phyloP scores from a whole-genome alignment of 2,797 vertebrate genomes.

The Odontamblyopus lacepedii region DNA sequence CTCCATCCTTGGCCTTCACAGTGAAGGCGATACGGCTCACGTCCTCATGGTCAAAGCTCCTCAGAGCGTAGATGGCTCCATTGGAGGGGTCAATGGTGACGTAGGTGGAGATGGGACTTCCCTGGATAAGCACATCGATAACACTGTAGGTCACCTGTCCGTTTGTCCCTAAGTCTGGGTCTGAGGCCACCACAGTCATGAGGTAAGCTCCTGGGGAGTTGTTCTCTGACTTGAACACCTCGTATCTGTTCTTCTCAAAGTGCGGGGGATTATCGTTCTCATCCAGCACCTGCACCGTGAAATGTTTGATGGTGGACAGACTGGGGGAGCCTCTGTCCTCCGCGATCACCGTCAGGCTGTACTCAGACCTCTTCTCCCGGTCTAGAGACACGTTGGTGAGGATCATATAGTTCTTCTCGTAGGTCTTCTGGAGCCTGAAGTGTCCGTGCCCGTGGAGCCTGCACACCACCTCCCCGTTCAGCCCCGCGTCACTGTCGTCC shows the following conservation, averaged over 20 bases:
- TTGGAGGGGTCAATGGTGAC: slow-evolving; percentile 95
- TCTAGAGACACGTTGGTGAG: slow-evolving; percentile 93
- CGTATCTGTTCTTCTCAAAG: slow-evolving; percentile 92
- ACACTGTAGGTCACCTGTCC: slow-evolving; percentile 95
- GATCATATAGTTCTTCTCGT: slow-evolving; percentile 97
- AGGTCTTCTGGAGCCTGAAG: slow-evolving; percentile 93
- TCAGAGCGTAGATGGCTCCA: slow-evolving; percentile 90
- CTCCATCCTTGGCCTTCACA: slow-evolving; percentile 90
- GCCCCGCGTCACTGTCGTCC: slow-evolving; percentile 89
- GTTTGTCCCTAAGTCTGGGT: slow-evolving; percentile 92
- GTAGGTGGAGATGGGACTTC: slow-evolving; percentile 88
- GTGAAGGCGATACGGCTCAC: slow-evolving; percentile 87
- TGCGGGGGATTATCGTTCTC: slow-evolving; percentile 95
- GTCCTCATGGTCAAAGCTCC: slow-evolving; percentile 94
- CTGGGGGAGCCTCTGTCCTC: slow-evolving; percentile 92
- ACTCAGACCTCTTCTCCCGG: slow-evolving; percentile 94
- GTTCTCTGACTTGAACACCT: slow-evolving; percentile 94
- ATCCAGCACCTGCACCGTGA: slow-evolving; percentile 93
- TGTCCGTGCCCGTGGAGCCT: slow-evolving; percentile 93
- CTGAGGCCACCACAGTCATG: slow-evolving; percentile 90
- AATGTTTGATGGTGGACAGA: slow-evolving; percentile 94
- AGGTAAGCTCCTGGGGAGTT: slow-evolving; percentile 93
- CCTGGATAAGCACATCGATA: slow-evolving; percentile 84
- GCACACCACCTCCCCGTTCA: slow-evolving; percentile 90
- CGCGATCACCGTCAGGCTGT: slow-evolving; percentile 93